Conservation (phyloP, 2,113 vertebrate species). For the Ammodytes dubius region DNA sequence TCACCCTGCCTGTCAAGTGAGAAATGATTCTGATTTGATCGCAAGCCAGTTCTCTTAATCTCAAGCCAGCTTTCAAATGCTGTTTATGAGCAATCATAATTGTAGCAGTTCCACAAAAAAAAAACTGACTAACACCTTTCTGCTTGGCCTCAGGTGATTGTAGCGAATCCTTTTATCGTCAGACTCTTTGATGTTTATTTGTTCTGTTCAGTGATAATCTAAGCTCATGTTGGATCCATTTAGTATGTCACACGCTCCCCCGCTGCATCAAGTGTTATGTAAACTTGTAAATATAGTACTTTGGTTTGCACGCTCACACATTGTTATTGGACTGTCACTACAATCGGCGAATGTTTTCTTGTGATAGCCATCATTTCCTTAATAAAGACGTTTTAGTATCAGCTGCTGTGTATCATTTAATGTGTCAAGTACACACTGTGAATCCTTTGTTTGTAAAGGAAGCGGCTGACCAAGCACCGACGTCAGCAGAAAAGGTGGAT, state of each 20-base stretch:
- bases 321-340: neutral
- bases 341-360: neutral
- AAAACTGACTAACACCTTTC: slow-evolving; percentile 4
- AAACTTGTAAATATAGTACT: neutral
- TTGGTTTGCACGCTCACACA: neutral
- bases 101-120: slow-evolving; percentile 33
- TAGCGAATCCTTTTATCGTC: slow-evolving; percentile 4
- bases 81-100: slow-evolving; percentile 59
- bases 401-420: neutral
- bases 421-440: neutral
- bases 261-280: neutral
- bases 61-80: slow-evolving; percentile 20
- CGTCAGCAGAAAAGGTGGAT: neutral
- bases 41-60: slow-evolving; percentile 49
- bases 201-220: neutral
- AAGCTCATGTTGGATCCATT: neutral
- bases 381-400: neutral
- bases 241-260: neutral
- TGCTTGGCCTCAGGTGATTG: slow-evolving; percentile 40
- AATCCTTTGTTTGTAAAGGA: neutral
- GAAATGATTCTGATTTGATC: slow-evolving; percentile 63
- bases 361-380: neutral
- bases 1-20: slow-evolving; percentile 46
- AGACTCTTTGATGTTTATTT: slow-evolving; percentile 44
- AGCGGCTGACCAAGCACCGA: neutral